Evolutionary conservation across 2,113 vertebrate species (phyloP), one percentile per base, ranked within the genome.

Genomic region (Hippocampus abdominalis): DNA sequence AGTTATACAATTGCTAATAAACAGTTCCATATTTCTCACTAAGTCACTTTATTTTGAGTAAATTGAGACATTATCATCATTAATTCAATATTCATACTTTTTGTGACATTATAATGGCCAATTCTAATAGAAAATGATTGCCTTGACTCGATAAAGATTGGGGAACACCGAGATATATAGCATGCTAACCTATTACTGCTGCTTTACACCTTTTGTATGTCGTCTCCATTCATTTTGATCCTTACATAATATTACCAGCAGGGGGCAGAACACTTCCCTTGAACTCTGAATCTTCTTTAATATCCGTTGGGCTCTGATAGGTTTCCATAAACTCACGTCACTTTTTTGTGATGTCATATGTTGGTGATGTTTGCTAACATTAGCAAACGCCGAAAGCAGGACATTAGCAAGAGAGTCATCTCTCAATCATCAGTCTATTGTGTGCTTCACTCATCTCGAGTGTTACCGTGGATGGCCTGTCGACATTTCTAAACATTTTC

Each of bases 361-460:
- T 68, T 57, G 63, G n/a, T 66, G 2, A 23, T 9, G 15, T 46
- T 64, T 64, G 23, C 23, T 64, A 44, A 8, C n/a, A 27, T 64
- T 15, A 12, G 23, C 21, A 42, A 25, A 27, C 27, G 42, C 15
- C 25, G 6, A 8, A 46, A 64, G 23, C 23, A 27, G 15, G 42
- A 46, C 7, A 59, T 51, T 66, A 72, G 57, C 73, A 23, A 42
- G n/a, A 39, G 29, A 20, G 3, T 32, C 42, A 77, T 67, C 0
- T 2, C 56, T 32, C 74, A 23, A 66, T 76, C 59, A 46, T 68
- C 63, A 18, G 39, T 25, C 63, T 70, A 54, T 84, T 67, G 4
- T 67, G 4, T 77, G 64, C 69, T 78, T 86, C 73, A 71, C 62
- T 87, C 18, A 83, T 72, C 16, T 48, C 81, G 81, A 84, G 56